phyloP scores from a whole-genome alignment of 2,888 invertebrate genomes.

The Endotricha flammealis region DNA sequence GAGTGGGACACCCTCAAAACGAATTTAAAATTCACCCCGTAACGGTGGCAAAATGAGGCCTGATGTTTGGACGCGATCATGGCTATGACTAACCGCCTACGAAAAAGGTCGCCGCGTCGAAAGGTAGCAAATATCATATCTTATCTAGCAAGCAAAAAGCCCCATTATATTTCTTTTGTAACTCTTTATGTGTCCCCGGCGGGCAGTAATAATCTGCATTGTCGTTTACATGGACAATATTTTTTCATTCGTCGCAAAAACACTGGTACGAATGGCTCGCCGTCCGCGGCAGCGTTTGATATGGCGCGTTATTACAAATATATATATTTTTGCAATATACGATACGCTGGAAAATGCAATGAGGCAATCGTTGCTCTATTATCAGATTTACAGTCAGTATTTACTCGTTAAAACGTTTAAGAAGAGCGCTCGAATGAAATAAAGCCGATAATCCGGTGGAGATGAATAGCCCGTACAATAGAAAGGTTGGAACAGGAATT shows the following conservation, averaged over 20 bases:
- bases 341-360: constrained; percentile 39
- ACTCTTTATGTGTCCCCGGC: constrained; percentile 55
- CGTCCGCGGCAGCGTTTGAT: constrained; percentile 46
- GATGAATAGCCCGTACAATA: constrained; percentile 34
- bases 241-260: constrained; percentile 60
- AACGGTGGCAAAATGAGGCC: constrained; percentile 55
- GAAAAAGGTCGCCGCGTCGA: constrained; percentile 6
- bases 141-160: constrained; percentile 32
- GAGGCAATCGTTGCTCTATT: constrained; percentile 36
- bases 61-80: constrained; percentile 53
- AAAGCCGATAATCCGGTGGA: constrained; percentile 33
- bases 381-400: constrained; percentile 35
- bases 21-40: constrained; percentile 70
- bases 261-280: constrained; percentile 43
- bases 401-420: constrained; percentile 15
- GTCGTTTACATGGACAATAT: constrained; percentile 61
- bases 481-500: constrained; percentile 37
- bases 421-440: constrained; percentile 17
- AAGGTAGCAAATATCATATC: constrained; percentile 30
- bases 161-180: constrained; percentile 48
- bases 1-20: constrained; percentile 52
- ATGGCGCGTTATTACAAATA: constrained; percentile 47
- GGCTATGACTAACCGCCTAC: constrained; percentile 27
- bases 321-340: constrained; percentile 35
- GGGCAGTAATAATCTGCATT: constrained; percentile 66